Base-by-base conservation (phyloP, 2,888 invertebrate genomes). In the Alcis repandata region DNA sequence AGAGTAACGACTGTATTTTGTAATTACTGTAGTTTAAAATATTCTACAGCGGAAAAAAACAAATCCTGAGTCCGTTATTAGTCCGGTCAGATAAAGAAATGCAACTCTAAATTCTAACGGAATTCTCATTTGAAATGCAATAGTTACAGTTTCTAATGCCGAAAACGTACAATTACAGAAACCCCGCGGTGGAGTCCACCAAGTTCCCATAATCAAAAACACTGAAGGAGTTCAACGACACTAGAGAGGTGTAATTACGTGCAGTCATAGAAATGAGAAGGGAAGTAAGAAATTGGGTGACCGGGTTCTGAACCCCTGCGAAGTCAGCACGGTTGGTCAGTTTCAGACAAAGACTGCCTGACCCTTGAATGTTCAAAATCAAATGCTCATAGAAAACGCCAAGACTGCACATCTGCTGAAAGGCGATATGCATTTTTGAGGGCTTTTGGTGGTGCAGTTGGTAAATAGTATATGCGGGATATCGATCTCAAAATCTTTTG, bases 281-380 rank as follows among this genome's bases (percentile, higher is more conserved):
- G 89, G 86, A 87, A 83, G 82, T 83, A 80, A 89, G 89, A 83
- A 90, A 88, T 89, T 89, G 86, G 90, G 90, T 90, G 88, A 91
- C 91, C 90, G 85, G 77, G 83, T 87, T 87, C 83, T 78, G 85
- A 83, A 86, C 89, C 93, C 92, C 89, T 85, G 80, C 82, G 72
- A 76, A 63, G 84, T 78, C 77, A 70, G 72, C 83, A 90, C 89
- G 90, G 86, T 88, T 90, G 93, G 93, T 93, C 93, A 93, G 91
- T 91, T 88, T 76, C 81, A 91, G 86, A 93, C 92, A 92, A 93
- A 84, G 75, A 69, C 80, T 80, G 71, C 80, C 78, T 84, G 86
- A 86, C 86, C 87, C 88, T 83, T 79, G 73, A 82, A 81, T 78
- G 76, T 80, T 80, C 75, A 27, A 41, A 41, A 41, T 45, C 45